Evolutionary conservation across 2,113 vertebrate species (phyloP), one percentile per base, ranked within the genome.

Genomic region (Thalassarche chlororhynchos): DNA sequence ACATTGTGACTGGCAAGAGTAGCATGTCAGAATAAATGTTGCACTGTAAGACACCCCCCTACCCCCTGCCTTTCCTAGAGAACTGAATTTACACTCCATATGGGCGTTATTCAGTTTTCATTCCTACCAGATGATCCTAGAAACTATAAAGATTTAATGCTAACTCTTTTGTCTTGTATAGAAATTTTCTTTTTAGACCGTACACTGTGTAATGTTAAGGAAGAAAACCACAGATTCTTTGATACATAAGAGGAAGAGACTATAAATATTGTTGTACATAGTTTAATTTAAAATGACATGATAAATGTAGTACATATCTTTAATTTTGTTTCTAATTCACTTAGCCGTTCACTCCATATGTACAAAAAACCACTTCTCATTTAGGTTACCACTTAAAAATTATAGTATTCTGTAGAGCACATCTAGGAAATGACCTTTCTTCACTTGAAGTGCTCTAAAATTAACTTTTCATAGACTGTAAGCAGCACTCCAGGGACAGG

Each of bases 391-490:
- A 64, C 75, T 96, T 95, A 87, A 96, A 98, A 97, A 96, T 89
- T 46, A 64, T 40, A 82, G 32, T 92, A 87, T 95, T 97, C 90
- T 95, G 83, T 75, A 38, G 52, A 95, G 84, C 64, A 92, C 52
- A 85, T 96, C 74, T 96, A 90, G 74, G 86, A 89, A 96, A 90
- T 96, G 94, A 98, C 97, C 97, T 98, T 98, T 98, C 75, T 93
- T 98, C 93, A 91, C 97, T 97, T 89, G 96, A 97, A 98, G 96
- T 96, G 81, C 87, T 96, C 80, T 95, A 96, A 97, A 97, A 97
- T 98, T 94, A 95, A 95, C 84, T 97, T 99, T 98, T 98, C 74
- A 57, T 87, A 93, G 94, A 83, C 97, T 93, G 64, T 84, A 92
- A 71, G 88, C 84, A 95, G 82, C 51, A 93, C 97, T 96, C 96